These are phyloP conservation scores for Falco biarmicus DNA, from an alignment of 2,797 vertebrate genomes.

Conservation along the genomic window DNA sequence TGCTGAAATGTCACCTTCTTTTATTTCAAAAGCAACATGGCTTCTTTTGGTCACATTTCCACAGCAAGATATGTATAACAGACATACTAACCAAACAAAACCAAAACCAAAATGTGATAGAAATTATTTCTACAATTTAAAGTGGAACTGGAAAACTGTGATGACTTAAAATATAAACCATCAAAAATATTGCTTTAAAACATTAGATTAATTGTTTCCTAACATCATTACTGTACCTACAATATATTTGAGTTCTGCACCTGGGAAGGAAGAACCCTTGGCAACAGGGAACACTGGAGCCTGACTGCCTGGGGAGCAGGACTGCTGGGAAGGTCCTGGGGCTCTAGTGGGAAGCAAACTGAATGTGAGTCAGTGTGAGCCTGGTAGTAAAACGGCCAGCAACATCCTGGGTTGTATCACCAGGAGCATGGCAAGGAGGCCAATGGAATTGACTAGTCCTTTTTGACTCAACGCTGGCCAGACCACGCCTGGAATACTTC, in stretches of 20 bases:
- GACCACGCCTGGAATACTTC: background rate
- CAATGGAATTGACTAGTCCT: background rate
- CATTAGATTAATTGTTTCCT: background rate
- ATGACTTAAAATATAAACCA: background rate
- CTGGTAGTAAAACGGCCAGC: background rate
- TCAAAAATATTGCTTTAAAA: background rate
- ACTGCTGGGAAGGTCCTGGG: background rate
- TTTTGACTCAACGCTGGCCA: background rate
- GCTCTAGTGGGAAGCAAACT: background rate
- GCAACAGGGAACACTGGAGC: background rate
- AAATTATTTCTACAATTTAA: background rate
- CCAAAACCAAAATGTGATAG: background rate
- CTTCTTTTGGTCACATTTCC: background rate
- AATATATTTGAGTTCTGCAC: background rate
- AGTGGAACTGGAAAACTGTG: background rate
- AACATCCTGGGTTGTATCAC: background rate
- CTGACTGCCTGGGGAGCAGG: background rate
- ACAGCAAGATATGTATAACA: background rate
- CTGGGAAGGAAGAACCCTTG: background rate
- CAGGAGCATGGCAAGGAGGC: too few species aligned
- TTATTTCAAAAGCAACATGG: background rate
- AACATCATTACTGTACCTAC: background rate
- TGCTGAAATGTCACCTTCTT: background rate
- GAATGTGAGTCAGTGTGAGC: background rate
- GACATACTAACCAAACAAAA: background rate